These are phyloP conservation scores for Osmerus mordax DNA, from an alignment of 2,113 vertebrate species.

Conservation along the genomic window DNA sequence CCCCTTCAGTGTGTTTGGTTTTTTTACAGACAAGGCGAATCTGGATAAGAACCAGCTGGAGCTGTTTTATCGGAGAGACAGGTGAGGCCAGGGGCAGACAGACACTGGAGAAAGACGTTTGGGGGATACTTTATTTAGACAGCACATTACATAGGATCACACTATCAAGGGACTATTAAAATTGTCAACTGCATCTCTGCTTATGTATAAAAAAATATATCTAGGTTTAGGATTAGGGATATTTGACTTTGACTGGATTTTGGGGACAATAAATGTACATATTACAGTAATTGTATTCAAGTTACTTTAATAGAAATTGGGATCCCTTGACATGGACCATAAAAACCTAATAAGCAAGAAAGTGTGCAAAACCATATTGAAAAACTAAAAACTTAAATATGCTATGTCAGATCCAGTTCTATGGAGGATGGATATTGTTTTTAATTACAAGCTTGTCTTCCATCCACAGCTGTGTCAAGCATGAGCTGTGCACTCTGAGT, in stretches of 20 bases:
- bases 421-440: neutral
- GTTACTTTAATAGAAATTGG: too few relatives aligned
- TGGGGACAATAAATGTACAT: too few relatives aligned
- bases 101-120: neutral
- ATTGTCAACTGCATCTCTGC: too few relatives aligned
- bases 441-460: slow-evolving; percentile 9
- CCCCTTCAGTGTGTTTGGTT: slow-evolving; percentile 35
- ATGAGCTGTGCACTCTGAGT: slow-evolving; percentile 72
- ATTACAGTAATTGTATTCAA: too few relatives aligned
- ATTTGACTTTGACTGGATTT: too few relatives aligned
- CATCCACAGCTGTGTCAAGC: slow-evolving; percentile 66
- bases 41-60: slow-evolving; percentile 69
- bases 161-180: neutral
- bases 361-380: too few relatives aligned
- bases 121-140: neutral
- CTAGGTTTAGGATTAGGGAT: too few relatives aligned
- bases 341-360: too few relatives aligned
- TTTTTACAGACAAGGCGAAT: slow-evolving; percentile 61
- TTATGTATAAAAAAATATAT: too few relatives aligned
- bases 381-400: too few relatives aligned
- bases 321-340: too few relatives aligned
- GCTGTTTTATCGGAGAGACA: slow-evolving; percentile 58
- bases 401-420: neutral
- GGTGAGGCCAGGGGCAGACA: slow-evolving; percentile 39
- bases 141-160: neutral